Evolutionary conservation across 2,113 vertebrate species (phyloP), one percentile per base, ranked within the genome.

Genomic region (Rhagologus leucostigma): DNA sequence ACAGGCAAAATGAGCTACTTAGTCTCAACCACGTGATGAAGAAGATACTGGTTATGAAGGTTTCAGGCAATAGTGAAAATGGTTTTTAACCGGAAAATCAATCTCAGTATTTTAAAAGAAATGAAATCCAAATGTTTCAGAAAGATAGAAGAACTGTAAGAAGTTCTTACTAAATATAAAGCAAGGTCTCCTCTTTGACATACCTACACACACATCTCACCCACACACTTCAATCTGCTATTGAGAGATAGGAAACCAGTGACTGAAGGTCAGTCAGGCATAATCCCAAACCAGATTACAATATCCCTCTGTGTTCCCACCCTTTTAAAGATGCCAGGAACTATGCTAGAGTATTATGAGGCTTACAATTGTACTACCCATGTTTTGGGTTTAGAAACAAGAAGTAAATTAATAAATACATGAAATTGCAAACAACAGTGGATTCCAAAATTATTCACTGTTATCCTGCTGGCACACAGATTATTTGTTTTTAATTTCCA

Each of bases 401-500:
- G 39, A 70, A 47, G 79, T 19, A 94, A 92, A 95, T 93, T 50
- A 94, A 89, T 81, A 90, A 67, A 93, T 93, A 50, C 55, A 65
- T 87, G 89, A 83, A 76, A 80, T 70, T 87, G 78, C 78, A 95
- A 89, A 90, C 86, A 94, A 69, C 74, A 89, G 85, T 30, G 84
- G 84, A 84, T 29, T 94, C 86, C 77, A 91, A 86, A 91, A 69
- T 56, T 50, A 88, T 91, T 88, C 90, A 67, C 37, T 86, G 71
- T 55, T 87, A 53, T 70, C 88, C 86, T 11, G 19, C 75, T 92
- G 95, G 93, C 80, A 88, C 60, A 52, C 21, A 84, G 71, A 88
- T 93, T 93, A 93, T 92, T 91, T 94, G 78, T 32, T 86, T 96
- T 91, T 94, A 68, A 92, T 92, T 94, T 93, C 85, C 56, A 90